Evolutionary conservation across 2,797 vertebrate genomes (phyloP), one percentile per base, ranked within the genome.

Genomic region (Bradypus variegatus): DNA sequence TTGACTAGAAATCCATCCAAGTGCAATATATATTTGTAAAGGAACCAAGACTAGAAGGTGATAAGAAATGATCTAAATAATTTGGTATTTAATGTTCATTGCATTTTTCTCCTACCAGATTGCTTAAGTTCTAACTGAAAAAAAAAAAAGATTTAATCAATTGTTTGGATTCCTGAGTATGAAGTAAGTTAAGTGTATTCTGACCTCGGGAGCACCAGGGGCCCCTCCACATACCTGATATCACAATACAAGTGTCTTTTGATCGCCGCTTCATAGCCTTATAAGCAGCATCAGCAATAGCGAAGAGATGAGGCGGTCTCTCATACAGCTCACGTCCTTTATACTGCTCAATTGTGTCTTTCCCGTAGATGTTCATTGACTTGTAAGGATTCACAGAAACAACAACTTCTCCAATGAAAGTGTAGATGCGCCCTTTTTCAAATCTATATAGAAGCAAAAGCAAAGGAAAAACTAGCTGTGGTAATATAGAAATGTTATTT

Each of bases 251-350:
- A 6, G 99, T 99, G 97, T 99, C 99, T 96, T 99, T 99, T 85
- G 98, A 99, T 75, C 99, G 96, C 92, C 99, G 98, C 97, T 99
- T 99, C 99, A 99, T 99, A 62, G 99, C 99, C 96, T 99, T 99
- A 97, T 99, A 99, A 2, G 99, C 99, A 1, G 99, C 99, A 16
- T 99, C 99, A 0, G 99, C 99, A 27, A 99, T 99, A 91, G 99
- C 98, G 0, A 99, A 99, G 45, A 99, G 99, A 96, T 99, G 99
- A 1, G 99, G 99, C 0, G 99, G 99, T 77, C 99, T 97, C 97
- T 99, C 99, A 2, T 99, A 99, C 82, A 99, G 95, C 95, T 99
- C 99, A 5, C 99, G 97, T 3, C 99, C 99, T 95, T 98, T 99
- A 96, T 99, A 99, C 96, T 99, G 99, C 96, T 99, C 99, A 0